Evolutionary conservation across 2,888 invertebrate genomes (phyloP).

Genomic region (Drosophila yooni): DNA sequence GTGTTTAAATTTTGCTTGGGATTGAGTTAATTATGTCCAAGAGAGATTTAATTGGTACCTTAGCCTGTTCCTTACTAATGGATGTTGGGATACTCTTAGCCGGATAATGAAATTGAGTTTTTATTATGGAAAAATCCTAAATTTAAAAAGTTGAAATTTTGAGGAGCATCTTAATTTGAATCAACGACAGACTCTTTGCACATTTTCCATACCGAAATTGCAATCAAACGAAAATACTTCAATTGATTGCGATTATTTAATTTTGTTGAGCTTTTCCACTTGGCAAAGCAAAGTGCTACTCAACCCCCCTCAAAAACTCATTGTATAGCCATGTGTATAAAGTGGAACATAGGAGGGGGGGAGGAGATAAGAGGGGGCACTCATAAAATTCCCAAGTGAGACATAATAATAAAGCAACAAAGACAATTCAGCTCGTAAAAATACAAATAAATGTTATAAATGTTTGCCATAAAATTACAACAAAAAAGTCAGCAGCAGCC

Average conservation of each 20-base stretch:
- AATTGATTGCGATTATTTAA: slow-evolving; percentile 42
- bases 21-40: background rate
- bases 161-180: background rate
- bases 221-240: background rate
- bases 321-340: slow-evolving; percentile 36
- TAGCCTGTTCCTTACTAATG: background rate
- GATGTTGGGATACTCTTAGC: background rate
- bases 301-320: slow-evolving; percentile 56
- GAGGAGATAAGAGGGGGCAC: slow-evolving; percentile 12
- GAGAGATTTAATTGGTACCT: background rate
- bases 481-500: slow-evolving; percentile 42
- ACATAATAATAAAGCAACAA: slow-evolving; percentile 79
- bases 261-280: slow-evolving; percentile 22
- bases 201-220: background rate
- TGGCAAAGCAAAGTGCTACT: slow-evolving; percentile 20
- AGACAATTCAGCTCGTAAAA: slow-evolving; percentile 77
- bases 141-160: background rate
- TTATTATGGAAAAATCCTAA: background rate
- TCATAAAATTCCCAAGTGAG: slow-evolving; percentile 69
- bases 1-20: background rate
- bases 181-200: background rate
- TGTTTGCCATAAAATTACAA: slow-evolving; percentile 76
- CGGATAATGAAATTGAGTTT: background rate
- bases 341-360: background rate
- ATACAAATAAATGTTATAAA: slow-evolving; percentile 80